phyloP scores from a whole-genome alignment of 2,113 vertebrate species.

The Orycteropus afer region DNA sequence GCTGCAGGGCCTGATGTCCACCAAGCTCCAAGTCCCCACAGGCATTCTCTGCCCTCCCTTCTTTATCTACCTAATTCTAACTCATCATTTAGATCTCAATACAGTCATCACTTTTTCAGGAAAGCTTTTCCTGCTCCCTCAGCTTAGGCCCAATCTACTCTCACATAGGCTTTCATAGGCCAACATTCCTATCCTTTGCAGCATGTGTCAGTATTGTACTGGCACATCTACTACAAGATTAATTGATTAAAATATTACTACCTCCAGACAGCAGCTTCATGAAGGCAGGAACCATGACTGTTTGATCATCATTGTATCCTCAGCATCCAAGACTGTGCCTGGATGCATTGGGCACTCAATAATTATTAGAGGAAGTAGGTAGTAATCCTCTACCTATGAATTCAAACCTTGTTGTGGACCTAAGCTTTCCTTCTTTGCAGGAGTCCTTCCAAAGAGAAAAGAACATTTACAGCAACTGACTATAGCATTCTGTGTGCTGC shows the following conservation, averaged over 20 bases:
- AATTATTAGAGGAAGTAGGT: too few species aligned
- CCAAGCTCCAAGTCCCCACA: rapidly evolving
- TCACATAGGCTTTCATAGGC: not conserved
- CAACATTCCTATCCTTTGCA: not conserved
- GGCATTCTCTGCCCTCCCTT: not conserved
- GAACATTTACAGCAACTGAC: not conserved
- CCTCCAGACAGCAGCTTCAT: not conserved
- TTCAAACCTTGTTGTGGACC: too few species aligned
- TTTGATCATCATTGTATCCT: not conserved
- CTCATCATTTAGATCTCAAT: not conserved
- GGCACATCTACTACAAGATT: not conserved
- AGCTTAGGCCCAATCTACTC: not conserved
- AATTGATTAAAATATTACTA: not conserved
- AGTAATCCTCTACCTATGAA: too few species aligned
- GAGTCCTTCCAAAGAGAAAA: not conserved
- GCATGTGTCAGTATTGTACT: not conserved
- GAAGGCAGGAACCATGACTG: not conserved
- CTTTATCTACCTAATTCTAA: not conserved
- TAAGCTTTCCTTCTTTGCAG: not conserved
- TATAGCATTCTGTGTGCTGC: not conserved
- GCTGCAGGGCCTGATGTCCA: not conserved
- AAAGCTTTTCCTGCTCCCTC: not conserved
- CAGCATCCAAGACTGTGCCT: not conserved
- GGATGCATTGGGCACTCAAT: rapidly evolving
- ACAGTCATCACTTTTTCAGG: not conserved